A percentile compares a stretch with the other conserved stretches of the same genome.
These are phyloP conservation scores for Trachelus iudaicus DNA, from an alignment of 2,888 invertebrate genomes.

Conservation along the genomic window DNA sequence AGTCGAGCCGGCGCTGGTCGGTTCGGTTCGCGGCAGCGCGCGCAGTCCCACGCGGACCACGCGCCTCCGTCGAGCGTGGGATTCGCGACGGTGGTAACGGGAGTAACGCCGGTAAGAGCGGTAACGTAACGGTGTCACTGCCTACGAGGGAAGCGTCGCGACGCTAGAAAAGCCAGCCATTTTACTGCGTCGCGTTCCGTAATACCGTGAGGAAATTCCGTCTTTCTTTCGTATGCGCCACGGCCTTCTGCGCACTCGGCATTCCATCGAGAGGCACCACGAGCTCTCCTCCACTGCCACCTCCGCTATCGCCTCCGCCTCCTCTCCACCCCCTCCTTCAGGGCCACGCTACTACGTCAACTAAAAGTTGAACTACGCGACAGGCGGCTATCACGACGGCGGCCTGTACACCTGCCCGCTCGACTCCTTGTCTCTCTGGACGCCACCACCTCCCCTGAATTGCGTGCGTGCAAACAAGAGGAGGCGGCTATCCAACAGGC, in stretches of 20 bases:
- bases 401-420: no score
- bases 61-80: background rate
- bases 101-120: no score
- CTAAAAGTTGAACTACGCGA: no score
- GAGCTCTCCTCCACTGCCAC: background rate
- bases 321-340: constrained; percentile 5
- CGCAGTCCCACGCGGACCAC: constrained; percentile 14
- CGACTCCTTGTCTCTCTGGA: no score
- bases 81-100: background rate
- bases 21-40: constrained; percentile 3
- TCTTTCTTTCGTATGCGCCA: constrained; percentile 31
- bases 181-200: background rate
- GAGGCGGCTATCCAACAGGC: no score
- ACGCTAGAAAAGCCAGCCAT: background rate
- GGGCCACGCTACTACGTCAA: no score
- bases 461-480: no score
- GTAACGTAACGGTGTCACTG: no score
- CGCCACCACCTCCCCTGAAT: no score
- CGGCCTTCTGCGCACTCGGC: background rate
- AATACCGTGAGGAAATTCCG: constrained; percentile 31
- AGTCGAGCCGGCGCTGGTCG: constrained; percentile 12
- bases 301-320: constrained; percentile 6
- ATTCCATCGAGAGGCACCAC: background rate
- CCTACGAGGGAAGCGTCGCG: background rate
- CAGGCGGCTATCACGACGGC: no score